These are phyloP conservation scores for Piezodorus guildinii DNA, from an alignment of 1,140 invertebrate genomes.

Conservation along the genomic window DNA sequence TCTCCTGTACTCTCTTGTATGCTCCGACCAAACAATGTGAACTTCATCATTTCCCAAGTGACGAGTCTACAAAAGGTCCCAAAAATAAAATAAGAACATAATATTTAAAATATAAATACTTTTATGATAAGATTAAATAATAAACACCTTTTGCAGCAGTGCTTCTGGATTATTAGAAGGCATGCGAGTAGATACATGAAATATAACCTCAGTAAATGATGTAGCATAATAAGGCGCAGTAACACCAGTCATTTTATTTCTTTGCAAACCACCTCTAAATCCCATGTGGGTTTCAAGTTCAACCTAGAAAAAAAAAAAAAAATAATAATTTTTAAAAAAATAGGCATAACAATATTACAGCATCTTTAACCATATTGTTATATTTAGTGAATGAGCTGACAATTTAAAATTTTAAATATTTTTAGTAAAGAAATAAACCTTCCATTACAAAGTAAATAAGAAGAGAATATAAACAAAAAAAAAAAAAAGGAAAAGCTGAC, in stretches of 20 bases:
- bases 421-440: too few relatives aligned
- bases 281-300: slow-evolving; percentile 91
- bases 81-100: too few relatives aligned
- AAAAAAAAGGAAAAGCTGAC: too few relatives aligned
- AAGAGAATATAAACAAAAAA: too few relatives aligned
- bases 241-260: slow-evolving; percentile 79
- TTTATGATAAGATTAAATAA: background rate
- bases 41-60: slow-evolving; percentile 98
- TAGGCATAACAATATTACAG: too few relatives aligned
- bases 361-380: too few relatives aligned
- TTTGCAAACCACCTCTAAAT: slow-evolving; percentile 87
- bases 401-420: too few relatives aligned
- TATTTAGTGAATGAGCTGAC: too few relatives aligned
- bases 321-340: too few relatives aligned
- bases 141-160: slow-evolving; percentile 62
- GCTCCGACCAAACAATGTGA: slow-evolving; percentile 98
- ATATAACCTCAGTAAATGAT: slow-evolving; percentile 70
- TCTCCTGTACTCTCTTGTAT: slow-evolving; percentile 84
- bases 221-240: slow-evolving; percentile 95
- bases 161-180: slow-evolving; percentile 69
- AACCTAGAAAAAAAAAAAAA: slow-evolving; percentile 40
- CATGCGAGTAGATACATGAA: slow-evolving; percentile 98
- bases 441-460: too few relatives aligned
- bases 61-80: slow-evolving; percentile 58
- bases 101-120: too few relatives aligned